Evolutionary conservation across 2,888 invertebrate species (phyloP), one percentile per base, ranked within the genome.

Genomic region (Heterodera filipjevi): DNA sequence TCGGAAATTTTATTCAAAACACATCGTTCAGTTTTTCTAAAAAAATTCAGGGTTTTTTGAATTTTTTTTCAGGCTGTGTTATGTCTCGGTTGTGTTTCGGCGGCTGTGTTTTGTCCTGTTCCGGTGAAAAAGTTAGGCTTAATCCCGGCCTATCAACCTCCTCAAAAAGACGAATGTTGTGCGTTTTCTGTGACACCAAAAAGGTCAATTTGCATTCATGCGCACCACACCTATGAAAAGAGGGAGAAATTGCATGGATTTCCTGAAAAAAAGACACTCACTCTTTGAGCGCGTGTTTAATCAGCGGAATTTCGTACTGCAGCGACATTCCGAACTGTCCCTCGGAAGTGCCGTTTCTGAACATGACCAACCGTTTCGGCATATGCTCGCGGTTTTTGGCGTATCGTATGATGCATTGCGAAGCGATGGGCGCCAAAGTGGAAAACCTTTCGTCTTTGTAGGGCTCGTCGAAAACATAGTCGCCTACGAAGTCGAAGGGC

Each of bases 241-340:
- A 12, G 8, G 5, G 22, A 59, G 12, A 0, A 59, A 10, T 3
- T 39, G 10, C 3, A 39, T 39, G 39, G 39, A 39, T 6, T 10
- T n/a, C 8, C 59, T 2, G 16, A 49, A 59, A 3, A 6, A 59
- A 59, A 6, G 8, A 6, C n/a, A 27, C 27, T 59, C 64, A 49
- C n/a, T 77, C 72, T 12, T 77, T 49, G 53, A 87, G 75, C 39
- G 80, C 74, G 3, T 71, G 79, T 5, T 80, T 80, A 66, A 86
- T 80, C n/a, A 85, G 71, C 3, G 87, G 86, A 32, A 86, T 78
- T 68, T 87, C 87, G 59, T 82, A 80, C 30, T 81, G 71, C 19
- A 85, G 49, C 22, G 83, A 81, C 59, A 71, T 79, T 10, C 78
- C 77, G 68, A 82, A 85, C 16, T 80, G 77, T 3, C 83, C 83